These are phyloP conservation scores for Archips crataeganus DNA, from an alignment of 2,888 invertebrate species.

Conservation along the genomic window DNA sequence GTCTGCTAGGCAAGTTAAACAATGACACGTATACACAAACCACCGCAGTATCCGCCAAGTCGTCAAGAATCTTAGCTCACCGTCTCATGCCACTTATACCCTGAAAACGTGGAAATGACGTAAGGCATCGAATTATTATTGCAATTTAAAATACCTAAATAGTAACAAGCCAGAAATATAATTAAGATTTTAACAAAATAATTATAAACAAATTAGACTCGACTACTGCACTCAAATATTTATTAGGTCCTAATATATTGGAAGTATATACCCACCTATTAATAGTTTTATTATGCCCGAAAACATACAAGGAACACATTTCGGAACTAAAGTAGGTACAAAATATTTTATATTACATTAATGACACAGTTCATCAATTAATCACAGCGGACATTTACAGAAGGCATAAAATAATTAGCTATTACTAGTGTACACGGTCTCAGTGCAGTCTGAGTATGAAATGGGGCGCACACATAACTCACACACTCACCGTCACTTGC, in stretches of 20 bases:
- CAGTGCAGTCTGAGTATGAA: no score
- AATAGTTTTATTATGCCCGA: neutral
- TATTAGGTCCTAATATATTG: neutral
- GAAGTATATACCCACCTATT: neutral
- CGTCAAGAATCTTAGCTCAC: neutral
- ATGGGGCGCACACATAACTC: no score
- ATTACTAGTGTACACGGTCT: no score
- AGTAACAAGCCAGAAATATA: neutral
- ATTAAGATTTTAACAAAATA: neutral
- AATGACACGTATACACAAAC: neutral
- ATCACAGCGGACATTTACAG: neutral
- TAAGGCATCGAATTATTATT: neutral
- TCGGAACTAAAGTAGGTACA: constrained; percentile 2
- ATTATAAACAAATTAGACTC: neutral
- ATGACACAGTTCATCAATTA: neutral
- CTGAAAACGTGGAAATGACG: neutral
- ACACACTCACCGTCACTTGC: no score
- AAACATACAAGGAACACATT: constrained; percentile 32
- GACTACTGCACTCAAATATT: neutral
- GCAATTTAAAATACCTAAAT: neutral
- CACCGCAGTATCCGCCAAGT: neutral
- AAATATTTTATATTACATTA: neutral
- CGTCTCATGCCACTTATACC: neutral
- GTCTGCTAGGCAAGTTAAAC: neutral
- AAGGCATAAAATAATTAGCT: neutral